Evolutionary conservation across 2,113 vertebrate genomes (phyloP), one percentile per base, ranked within the genome.

Genomic region (Cebus imitator): DNA sequence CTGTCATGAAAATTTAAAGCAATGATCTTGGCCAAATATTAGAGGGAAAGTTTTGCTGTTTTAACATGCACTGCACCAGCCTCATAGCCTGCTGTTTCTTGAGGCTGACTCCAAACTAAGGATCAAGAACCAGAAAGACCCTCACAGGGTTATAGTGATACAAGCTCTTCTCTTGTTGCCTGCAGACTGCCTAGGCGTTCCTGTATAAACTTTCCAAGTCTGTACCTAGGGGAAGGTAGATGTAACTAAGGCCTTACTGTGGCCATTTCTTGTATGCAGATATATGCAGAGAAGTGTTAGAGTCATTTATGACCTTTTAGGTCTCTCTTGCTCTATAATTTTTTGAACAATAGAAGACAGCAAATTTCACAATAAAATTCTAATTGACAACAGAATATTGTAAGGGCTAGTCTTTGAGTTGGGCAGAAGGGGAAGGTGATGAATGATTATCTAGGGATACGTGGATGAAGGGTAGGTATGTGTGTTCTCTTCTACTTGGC

Each of bases 1-100:
- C 40, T 75, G 32, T 96, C 48, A 50, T 30, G 57, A 82, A 96
- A 93, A 91, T 68, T 48, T 89, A 79, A 94, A 95, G 50, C 11
- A 18, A 21, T 79, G 75, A 89, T 68, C 50, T 61, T 88, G 27
- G 82, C 72, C 66, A 91, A 57, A 82, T 86, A 66, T 40, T 82
- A 64, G 25, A 90, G 30, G 11, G 32, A 96, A 79, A 86, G 27
- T 30, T 68, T 82, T 68, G 52, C 21, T 35, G 0, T 82, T 88
- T 82, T 79, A 78, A 57, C 21, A 30, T 75, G 37, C 37, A 35
- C 64, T 45, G 52, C 32, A 89, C 52, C 45, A 84, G 76, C 35
- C 45, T 21, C 57, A 1, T 30, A 50, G 16, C 58, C 23, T 89
- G 8, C 64, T 58, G 2, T 68, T 94, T 84, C 35, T 78, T 94